phyloP scores from a whole-genome alignment of 2,888 invertebrate genomes.

The Polia nebulosa region DNA sequence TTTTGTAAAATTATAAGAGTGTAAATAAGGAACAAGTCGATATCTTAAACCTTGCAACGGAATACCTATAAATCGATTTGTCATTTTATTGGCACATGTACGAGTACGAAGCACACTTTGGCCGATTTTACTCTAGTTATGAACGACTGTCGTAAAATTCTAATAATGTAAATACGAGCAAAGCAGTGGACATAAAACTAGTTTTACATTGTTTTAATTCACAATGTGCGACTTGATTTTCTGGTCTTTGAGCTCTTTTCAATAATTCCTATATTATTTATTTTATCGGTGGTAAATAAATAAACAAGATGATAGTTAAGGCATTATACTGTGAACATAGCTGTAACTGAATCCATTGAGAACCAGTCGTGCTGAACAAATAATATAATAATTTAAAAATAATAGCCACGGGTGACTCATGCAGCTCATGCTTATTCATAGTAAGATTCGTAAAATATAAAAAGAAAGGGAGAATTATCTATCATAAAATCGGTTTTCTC shows the following conservation, averaged over 20 bases:
- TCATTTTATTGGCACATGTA: constrained; percentile 20
- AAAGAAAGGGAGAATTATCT: too few relatives aligned
- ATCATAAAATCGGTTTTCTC: too few relatives aligned
- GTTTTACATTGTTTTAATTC: constrained; percentile 35
- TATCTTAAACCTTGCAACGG: constrained; percentile 10
- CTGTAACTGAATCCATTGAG: constrained; percentile 1
- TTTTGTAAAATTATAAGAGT: neutral
- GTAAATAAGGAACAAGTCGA: neutral
- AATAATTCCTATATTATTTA: neutral
- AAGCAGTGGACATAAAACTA: constrained; percentile 30
- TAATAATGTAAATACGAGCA: constrained; percentile 21
- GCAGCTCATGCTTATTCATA: too few relatives aligned
- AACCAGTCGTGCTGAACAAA: neutral
- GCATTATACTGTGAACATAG: neutral
- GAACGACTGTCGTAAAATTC: constrained; percentile 38
- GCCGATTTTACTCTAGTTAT: constrained; percentile 15
- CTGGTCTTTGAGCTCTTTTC: constrained; percentile 18
- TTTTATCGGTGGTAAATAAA: neutral
- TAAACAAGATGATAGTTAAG: neutral
- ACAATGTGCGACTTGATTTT: constrained; percentile 15
- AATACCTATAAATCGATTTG: neutral
- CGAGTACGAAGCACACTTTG: neutral
- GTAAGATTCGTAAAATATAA: too few relatives aligned
- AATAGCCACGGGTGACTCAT: too few relatives aligned
- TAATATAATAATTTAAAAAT: too few relatives aligned